Evolutionary conservation across 2,888 invertebrate species (phyloP).

Genomic region (Ophion obscuratus): DNA sequence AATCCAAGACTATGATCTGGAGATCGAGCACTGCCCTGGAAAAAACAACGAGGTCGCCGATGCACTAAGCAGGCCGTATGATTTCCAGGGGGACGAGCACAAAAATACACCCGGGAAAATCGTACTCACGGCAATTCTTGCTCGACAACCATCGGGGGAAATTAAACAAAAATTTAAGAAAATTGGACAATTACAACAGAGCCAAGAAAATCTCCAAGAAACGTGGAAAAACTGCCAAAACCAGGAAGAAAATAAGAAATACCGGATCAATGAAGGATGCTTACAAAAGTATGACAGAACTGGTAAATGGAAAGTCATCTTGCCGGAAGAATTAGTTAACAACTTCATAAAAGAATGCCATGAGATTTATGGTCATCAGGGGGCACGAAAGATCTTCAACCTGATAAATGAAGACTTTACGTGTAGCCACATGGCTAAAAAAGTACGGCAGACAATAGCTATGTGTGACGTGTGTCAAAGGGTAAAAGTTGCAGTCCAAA

Average conservation of each 20-base stretch:
- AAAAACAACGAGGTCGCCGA: slow-evolving; percentile 1
- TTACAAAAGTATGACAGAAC: background rate
- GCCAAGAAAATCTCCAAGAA: background rate
- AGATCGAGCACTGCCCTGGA: slow-evolving; percentile 29
- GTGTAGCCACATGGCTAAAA: background rate
- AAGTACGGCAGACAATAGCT: background rate
- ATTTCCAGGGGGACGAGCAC: background rate
- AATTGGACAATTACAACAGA: background rate
- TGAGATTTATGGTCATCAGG: background rate
- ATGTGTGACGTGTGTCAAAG: background rate
- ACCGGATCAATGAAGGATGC: background rate
- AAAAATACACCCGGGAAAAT: background rate
- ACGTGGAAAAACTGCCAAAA: background rate
- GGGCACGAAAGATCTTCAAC: background rate
- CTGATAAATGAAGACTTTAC: background rate
- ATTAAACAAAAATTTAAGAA: background rate
- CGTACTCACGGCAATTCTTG: no score
- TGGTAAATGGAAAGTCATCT: background rate
- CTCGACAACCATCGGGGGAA: background rate
- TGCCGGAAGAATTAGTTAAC: background rate
- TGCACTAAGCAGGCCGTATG: background rate
- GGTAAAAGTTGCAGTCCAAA: background rate
- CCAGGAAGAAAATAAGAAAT: no score
- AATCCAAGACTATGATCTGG: background rate
- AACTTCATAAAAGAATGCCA: background rate